Evolutionary conservation across 2,888 invertebrate genomes (phyloP).

Genomic region (Keiferia lycopersicella): DNA sequence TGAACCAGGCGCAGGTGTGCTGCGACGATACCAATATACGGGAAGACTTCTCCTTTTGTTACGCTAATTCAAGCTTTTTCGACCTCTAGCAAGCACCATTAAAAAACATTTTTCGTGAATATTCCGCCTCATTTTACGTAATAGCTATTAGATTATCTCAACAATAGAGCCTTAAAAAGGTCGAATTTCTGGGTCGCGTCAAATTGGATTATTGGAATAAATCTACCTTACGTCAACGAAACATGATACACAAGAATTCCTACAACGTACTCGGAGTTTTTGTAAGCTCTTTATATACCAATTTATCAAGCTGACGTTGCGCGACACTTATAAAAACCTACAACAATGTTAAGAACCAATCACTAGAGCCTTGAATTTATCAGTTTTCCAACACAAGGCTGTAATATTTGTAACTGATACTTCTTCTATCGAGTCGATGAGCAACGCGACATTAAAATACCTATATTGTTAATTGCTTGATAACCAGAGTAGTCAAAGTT

Average conservation of each 20-base stretch:
- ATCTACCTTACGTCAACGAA: conserved; percentile 17
- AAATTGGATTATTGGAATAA: conserved; percentile 22
- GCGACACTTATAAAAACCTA: neutral
- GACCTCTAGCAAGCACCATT: neutral
- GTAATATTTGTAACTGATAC: neutral
- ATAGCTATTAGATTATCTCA: conserved; percentile 21
- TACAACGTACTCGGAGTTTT: conserved; percentile 11
- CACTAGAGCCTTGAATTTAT: neutral
- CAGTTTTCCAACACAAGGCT: neutral
- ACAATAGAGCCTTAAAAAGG: conserved; percentile 23
- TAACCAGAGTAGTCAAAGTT: no score
- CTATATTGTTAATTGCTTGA: no score
- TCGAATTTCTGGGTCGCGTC: conserved; percentile 15
- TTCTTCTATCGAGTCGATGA: no score
- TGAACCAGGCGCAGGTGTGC: no score
- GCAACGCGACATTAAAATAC: no score
- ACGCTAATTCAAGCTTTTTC: neutral
- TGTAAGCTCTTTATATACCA: conserved; percentile 6
- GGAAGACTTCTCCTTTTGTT: neutral
- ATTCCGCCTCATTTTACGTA: conserved; percentile 2
- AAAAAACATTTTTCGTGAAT: neutral
- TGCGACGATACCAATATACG: no score
- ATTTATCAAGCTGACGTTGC: conserved; percentile 1
- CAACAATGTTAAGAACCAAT: neutral
- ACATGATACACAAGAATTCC: conserved; percentile 18